Base-by-base conservation (phyloP, 2,113 vertebrate species). In the Aix galericulata region DNA sequence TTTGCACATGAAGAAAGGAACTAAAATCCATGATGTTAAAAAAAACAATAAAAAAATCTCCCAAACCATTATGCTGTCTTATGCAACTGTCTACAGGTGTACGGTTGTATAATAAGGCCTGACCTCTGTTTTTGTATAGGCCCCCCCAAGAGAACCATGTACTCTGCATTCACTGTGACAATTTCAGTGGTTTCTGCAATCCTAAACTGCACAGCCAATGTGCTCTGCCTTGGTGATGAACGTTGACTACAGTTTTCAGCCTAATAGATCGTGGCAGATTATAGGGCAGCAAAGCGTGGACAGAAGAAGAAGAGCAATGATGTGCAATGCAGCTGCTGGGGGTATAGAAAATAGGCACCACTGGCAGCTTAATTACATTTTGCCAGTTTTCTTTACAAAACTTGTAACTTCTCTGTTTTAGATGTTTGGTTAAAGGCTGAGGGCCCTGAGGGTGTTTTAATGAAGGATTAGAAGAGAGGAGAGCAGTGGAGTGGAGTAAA, bases 341-440 rank as follows among this genome's bases (percentile, higher is more conserved):
- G 79, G 17, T 64, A 32, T 11, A 46, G 58, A 53, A 60, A 80
- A 38, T 44, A 87, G 88, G 76, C 26, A 52, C 82, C n/a, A 36
- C 55, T 59, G 64, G 60, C 75, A 91, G 59, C 72, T 83, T 93
- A 88, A 88, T 92, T 95, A 29, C 36, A 42, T 81, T 80, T 95
- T 93, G 40, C 60, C 64, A 71, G 29, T 67, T 93, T 94, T 93
- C 68, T 23, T 59, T 78, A 7, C 34, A 73, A 77, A 81, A 17
- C 4, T 18, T 0, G 0, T 81, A 88, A 88, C 80, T 9, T 76
- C 17, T n/a, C 16, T 55, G 80, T 88, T 63, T 31, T 14, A 59
- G 68, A 66, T 88, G 50, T 73, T 59, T 78, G n/a, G 42, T 94
- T 29, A 69, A 69, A 46, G 60, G 11, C n/a, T 82, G 50, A 80